These are phyloP conservation scores for Carassius auratus DNA, from an alignment of 2,113 vertebrate species.

Conservation along the genomic window DNA sequence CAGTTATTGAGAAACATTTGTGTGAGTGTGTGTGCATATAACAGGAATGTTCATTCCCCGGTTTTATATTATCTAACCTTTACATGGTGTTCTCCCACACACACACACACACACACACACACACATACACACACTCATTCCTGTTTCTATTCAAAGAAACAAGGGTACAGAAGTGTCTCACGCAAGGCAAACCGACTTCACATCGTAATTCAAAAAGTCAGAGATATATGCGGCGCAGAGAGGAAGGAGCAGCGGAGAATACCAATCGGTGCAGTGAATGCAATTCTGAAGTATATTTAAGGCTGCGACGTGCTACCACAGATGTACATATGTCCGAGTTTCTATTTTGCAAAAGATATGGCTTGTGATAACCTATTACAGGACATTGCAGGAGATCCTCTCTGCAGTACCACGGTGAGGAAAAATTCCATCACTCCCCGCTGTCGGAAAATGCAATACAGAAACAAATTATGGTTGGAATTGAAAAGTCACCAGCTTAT, in stretches of 20 bases:
- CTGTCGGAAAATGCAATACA: conserved; percentile 90
- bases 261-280: conserved; percentile 96
- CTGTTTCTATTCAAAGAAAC: conserved; percentile 48
- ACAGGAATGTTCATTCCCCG: conserved; percentile 35
- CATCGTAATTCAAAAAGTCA: conserved; percentile 49
- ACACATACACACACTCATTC: conserved; percentile 61
- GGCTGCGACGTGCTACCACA: conserved; percentile 93
- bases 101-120: conserved; percentile 24
- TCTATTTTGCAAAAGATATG: conserved; percentile 96
- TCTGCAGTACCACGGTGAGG: conserved; percentile 77
- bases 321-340: conserved; percentile 96
- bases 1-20: conserved; percentile 20
- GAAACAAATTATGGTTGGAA: conserved; percentile 99
- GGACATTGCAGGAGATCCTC: conserved; percentile 83
- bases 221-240: conserved; percentile 37
- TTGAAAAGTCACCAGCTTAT: conserved; percentile 99
- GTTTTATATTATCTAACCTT: conserved; percentile 47
- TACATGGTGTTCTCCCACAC: conserved; percentile 24
- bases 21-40: conserved; percentile 14
- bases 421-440: conserved; percentile 97
- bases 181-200: conserved; percentile 30
- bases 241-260: conserved; percentile 87
- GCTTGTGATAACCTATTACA: conserved; percentile 94
- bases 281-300: conserved; percentile 99
- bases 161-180: conserved; percentile 28